A percentile compares a stretch with the other conserved stretches of the same genome.
Conservation (phyloP, 2,113 vertebrate genomes). For the Hiodon alosoides region DNA sequence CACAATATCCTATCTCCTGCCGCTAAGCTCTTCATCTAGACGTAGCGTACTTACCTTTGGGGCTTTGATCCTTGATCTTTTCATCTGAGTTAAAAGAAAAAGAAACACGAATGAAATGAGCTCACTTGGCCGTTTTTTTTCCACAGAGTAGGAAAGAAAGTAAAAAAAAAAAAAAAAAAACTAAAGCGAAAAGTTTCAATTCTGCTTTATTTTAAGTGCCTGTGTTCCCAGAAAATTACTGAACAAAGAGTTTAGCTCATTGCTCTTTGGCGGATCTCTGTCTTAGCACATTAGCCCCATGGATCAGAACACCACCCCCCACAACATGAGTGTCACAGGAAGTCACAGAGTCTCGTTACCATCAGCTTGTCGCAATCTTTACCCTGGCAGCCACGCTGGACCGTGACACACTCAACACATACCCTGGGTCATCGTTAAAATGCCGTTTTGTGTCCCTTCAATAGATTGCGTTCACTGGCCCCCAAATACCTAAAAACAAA, state of each 20-base stretch:
- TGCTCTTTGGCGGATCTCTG: neutral
- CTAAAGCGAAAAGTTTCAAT: slow-evolving; percentile 5
- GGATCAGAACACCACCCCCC: neutral
- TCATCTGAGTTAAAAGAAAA: slow-evolving; percentile 31
- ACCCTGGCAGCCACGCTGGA: no score
- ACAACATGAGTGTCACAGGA: no score
- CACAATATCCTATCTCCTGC: slow-evolving; percentile 26
- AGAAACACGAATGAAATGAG: slow-evolving; percentile 32
- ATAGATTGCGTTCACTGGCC: slow-evolving; percentile 33
- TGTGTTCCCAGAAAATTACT: neutral
- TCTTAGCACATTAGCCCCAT: neutral
- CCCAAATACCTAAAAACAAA: slow-evolving; percentile 26
- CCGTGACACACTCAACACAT: no score
- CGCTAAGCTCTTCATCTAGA: slow-evolving; percentile 33
- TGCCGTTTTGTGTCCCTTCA: no score
- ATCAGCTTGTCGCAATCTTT: no score
- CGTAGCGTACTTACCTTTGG: slow-evolving; percentile 27
- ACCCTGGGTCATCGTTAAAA: neutral
- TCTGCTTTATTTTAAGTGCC: slow-evolving; percentile 24
- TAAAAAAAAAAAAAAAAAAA: slow-evolving; percentile 4
- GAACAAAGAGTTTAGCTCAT: slow-evolving; percentile 26
- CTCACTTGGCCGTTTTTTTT: slow-evolving; percentile 11
- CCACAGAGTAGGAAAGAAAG: neutral
- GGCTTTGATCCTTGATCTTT: slow-evolving; percentile 32
- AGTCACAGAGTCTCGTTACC: no score